Evolutionary conservation across 2,888 invertebrate genomes (phyloP).

Genomic region (Sisyra nigra): DNA sequence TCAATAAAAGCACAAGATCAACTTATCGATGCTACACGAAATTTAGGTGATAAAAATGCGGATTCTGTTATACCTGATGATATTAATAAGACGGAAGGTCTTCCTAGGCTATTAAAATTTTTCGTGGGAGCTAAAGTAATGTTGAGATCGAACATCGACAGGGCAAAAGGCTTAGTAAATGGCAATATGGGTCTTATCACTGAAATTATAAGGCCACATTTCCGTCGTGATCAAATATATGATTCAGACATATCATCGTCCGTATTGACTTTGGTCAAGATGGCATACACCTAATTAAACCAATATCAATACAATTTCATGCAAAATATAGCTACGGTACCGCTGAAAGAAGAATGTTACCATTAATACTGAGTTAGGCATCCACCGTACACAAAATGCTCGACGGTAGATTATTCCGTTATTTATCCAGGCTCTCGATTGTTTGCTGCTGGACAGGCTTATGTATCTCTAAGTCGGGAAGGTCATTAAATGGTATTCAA

Average conservation of each 20-base stretch:
- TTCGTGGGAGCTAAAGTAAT: conserved; percentile 15
- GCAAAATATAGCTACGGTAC: conserved; percentile 14
- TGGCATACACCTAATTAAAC: conserved; percentile 13
- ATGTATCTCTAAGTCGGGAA: conserved; percentile 9
- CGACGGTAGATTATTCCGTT: conserved; percentile 11
- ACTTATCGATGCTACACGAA: conserved; percentile 12
- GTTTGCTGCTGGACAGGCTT: conserved; percentile 16
- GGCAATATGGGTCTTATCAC: conserved; percentile 14
- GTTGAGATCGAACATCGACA: conserved; percentile 15
- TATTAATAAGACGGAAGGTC: conserved; percentile 13
- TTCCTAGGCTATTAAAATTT: conserved; percentile 12
- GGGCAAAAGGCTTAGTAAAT: conserved; percentile 14
- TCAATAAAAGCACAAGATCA: conserved; percentile 13
- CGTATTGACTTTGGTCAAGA: conserved; percentile 14
- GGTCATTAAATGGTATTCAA: conserved; percentile 14
- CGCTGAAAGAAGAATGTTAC: conserved; percentile 14
- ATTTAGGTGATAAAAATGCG: conserved; percentile 8
- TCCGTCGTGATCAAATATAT: conserved; percentile 14
- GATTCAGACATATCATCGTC: conserved; percentile 11
- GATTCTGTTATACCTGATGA: conserved; percentile 12
- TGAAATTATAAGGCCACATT: conserved; percentile 15
- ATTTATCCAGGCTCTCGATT: conserved; percentile 13
- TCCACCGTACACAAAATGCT: conserved; percentile 13
- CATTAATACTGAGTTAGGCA: conserved; percentile 15
- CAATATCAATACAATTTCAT: conserved; percentile 12